phyloP scores from a whole-genome alignment of 92 coral and sea anemone genomes.

The Hydrozoanthus gracilis region DNA sequence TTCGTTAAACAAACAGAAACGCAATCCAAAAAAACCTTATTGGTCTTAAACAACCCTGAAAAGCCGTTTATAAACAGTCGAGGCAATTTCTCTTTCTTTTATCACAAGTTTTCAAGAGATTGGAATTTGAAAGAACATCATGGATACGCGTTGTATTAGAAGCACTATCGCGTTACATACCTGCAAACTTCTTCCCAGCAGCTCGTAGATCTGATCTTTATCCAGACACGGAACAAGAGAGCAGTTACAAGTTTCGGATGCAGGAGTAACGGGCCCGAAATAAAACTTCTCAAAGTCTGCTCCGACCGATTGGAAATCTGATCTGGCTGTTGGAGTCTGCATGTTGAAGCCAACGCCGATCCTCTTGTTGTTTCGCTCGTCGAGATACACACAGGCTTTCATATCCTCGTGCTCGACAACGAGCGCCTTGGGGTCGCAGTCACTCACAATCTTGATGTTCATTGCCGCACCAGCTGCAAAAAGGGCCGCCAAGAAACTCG shows the following conservation, averaged over 20 bases:
- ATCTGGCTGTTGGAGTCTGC: background rate
- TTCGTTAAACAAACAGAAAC: no score
- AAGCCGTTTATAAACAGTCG: no score
- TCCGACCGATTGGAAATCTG: slow-evolving; percentile 32
- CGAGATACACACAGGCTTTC: slow-evolving; percentile 52
- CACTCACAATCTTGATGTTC: background rate
- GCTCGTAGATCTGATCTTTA: slow-evolving; percentile 34
- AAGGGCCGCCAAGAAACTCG: background rate
- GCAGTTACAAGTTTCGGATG: slow-evolving; percentile 37
- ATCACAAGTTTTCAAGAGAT: no score
- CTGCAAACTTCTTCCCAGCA: slow-evolving; percentile 33
- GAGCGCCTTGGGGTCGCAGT: slow-evolving; percentile 40
- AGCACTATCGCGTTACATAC: background rate
- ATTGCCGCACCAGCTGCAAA: background rate
- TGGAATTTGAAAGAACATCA: no score
- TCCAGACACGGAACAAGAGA: slow-evolving; percentile 32
- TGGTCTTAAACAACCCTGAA: no score
- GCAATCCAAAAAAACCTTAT: no score
- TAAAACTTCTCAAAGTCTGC: slow-evolving; percentile 50
- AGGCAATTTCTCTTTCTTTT: no score
- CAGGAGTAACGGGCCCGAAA: slow-evolving; percentile 6
- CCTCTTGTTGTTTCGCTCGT: slow-evolving; percentile 32
- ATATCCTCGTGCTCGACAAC: slow-evolving; percentile 19
- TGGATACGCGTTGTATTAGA: no score
- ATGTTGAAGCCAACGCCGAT: slow-evolving; percentile 51